phyloP scores from a whole-genome alignment of 2,797 vertebrate genomes.

The Pelodytes ibericus region DNA sequence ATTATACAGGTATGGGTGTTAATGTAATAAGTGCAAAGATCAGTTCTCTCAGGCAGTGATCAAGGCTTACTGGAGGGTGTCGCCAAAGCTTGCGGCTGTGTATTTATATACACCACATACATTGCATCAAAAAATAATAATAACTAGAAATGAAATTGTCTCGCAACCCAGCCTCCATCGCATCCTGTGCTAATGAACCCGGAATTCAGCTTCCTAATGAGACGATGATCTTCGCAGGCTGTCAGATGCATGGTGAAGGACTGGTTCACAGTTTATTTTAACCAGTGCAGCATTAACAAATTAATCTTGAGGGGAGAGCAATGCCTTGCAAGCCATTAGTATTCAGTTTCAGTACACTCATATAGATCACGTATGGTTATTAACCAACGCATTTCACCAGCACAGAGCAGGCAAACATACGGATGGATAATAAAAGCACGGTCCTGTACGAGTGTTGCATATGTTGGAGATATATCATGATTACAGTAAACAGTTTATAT shows the following conservation, averaged over 20 bases:
- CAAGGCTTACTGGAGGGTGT: not conserved
- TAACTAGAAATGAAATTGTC: slow-evolving; percentile 34
- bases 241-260: slow-evolving; percentile 19
- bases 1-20: slow-evolving; percentile 7
- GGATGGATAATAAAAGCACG: no score
- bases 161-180: slow-evolving; percentile 22
- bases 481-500: no score
- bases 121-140: not conserved
- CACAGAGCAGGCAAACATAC: no score
- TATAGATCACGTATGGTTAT: no score
- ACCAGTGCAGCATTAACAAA: no score
- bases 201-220: slow-evolving; percentile 45
- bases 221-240: slow-evolving; percentile 10
- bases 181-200: slow-evolving; percentile 28
- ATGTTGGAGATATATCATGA: no score
- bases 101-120: slow-evolving; percentile 24
- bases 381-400: no score
- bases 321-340: no score
- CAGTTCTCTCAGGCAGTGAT: slow-evolving; percentile 1
- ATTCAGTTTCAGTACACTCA: no score
- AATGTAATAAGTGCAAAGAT: slow-evolving; percentile 1
- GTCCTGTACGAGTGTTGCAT: no score
- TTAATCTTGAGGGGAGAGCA: no score
- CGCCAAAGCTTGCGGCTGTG: not conserved
- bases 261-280: no score